Conservation (phyloP, 2,113 vertebrate genomes). For the Cromileptes altivelis region DNA sequence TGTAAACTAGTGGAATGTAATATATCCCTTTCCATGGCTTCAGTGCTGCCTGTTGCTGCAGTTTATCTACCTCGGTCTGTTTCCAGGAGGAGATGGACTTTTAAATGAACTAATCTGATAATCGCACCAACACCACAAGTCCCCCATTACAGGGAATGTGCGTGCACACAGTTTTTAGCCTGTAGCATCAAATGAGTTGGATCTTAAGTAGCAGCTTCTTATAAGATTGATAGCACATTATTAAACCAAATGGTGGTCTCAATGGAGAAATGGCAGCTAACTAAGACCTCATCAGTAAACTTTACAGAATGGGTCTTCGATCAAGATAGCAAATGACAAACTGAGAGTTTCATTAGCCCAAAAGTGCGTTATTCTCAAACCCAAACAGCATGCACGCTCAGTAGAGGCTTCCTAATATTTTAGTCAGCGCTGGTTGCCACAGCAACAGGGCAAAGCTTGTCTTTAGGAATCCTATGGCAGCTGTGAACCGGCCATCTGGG, state of each 20-base stretch:
- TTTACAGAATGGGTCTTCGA: background rate
- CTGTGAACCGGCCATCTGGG: constrained; percentile 34
- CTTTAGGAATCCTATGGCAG: constrained; percentile 53
- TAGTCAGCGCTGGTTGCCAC: constrained; percentile 59
- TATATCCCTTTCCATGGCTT: background rate
- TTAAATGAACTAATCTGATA: constrained; percentile 40
- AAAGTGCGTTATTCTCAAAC: background rate
- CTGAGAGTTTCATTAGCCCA: background rate
- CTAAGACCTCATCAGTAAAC: background rate
- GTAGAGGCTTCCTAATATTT: constrained; percentile 39
- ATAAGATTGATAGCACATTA: background rate
- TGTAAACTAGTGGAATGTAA: constrained; percentile 30
- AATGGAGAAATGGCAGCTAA: background rate
- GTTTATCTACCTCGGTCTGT: constrained; percentile 40
- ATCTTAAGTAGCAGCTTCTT: background rate
- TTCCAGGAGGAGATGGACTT: constrained; percentile 40
- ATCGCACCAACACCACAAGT: background rate
- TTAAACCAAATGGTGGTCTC: background rate
- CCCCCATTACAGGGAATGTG: background rate
- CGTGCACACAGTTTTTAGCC: background rate
- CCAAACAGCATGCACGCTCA: background rate
- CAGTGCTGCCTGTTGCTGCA: background rate
- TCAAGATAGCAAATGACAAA: background rate
- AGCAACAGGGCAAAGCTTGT: constrained; percentile 60
- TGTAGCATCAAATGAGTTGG: background rate